Evolutionary conservation across 2,113 vertebrate species (phyloP).

Genomic region (Megaptera novaeangliae): DNA sequence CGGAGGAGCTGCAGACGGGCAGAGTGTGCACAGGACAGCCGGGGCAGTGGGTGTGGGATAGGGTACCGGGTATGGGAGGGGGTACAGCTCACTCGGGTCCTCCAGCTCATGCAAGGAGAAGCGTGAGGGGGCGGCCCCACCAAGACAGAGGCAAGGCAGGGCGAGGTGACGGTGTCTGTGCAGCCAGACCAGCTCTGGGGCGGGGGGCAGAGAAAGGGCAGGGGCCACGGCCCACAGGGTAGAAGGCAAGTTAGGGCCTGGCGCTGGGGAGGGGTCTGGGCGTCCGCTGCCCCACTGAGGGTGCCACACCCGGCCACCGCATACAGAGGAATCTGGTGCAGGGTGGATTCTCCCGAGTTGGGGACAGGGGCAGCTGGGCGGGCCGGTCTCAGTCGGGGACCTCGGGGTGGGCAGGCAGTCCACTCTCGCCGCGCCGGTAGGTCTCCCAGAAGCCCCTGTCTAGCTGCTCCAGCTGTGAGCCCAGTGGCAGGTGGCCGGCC

Average conservation of each 20-base stretch:
- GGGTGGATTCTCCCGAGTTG: neutral
- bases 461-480: conserved; percentile 91
- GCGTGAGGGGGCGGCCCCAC: neutral
- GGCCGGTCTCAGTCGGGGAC: conserved; percentile 80
- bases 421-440: conserved; percentile 83
- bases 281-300: neutral
- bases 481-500: conserved; percentile 88
- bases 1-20: neutral
- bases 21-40: neutral
- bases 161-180: neutral
- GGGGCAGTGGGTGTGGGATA: neutral
- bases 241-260: neutral
- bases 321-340: neutral
- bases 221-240: neutral
- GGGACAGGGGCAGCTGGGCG: neutral
- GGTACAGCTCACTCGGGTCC: neutral
- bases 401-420: conserved; percentile 84
- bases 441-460: conserved; percentile 89
- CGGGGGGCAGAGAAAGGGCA: neutral
- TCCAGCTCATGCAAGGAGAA: conserved; percentile 55
- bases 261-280: neutral
- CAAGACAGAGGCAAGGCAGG: conserved; percentile 45
- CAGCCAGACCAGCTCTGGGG: neutral
- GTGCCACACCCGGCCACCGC: neutral
- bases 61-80: neutral